Evolutionary conservation across 2,797 vertebrate species (phyloP).

Genomic region (Meriones psammophilus): DNA sequence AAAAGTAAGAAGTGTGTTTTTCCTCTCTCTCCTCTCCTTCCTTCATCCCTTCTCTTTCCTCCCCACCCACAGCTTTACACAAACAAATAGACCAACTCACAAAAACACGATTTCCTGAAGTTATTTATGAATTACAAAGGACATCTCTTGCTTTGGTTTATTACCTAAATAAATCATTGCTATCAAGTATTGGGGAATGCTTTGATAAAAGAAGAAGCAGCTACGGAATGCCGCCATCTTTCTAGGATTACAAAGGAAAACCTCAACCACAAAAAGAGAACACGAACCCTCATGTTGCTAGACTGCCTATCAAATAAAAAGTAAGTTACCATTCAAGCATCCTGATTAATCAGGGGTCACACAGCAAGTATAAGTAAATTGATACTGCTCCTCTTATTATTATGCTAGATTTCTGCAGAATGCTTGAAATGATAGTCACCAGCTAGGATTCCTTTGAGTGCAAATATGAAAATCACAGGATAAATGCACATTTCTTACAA

Average conservation of each 20-base stretch:
- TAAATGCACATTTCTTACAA: neutral
- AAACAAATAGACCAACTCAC: constrained; percentile 6
- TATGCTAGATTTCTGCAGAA: neutral
- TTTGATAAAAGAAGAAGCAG: constrained; percentile 11
- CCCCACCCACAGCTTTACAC: neutral
- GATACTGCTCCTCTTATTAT: neutral
- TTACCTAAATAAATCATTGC: neutral
- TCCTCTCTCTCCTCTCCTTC: too few relatives aligned
- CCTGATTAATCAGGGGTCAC: neutral
- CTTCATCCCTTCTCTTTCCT: neutral
- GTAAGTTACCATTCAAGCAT: neutral
- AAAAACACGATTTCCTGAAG: neutral
- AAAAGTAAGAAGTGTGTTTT: neutral
- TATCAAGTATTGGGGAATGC: neutral
- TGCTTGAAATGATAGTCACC: neutral
- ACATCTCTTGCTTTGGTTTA: neutral
- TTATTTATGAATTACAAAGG: neutral
- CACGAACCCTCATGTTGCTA: neutral
- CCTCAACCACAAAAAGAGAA: neutral
- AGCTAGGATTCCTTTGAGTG: neutral
- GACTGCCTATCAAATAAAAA: neutral
- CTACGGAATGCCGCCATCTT: neutral
- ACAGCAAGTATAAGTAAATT: neutral
- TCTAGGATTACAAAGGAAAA: constrained; percentile 13
- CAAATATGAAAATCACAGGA: neutral